Evolutionary conservation across 1,140 invertebrate genomes (phyloP), one percentile per base, ranked within the genome.

Genomic region (Drepana arcuata): DNA sequence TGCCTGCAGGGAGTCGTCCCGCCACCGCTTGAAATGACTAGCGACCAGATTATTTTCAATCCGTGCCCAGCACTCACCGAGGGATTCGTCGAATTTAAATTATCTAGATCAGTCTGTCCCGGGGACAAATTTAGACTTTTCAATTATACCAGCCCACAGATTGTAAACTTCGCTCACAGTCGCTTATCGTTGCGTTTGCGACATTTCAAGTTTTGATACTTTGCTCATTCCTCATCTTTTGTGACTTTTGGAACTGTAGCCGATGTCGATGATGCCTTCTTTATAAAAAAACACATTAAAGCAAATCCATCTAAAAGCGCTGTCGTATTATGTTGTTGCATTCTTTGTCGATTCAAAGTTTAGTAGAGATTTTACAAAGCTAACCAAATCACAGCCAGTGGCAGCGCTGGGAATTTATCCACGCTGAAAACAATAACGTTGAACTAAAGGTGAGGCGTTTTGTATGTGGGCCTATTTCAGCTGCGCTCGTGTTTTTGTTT

Each of bases 61-160:
- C 62, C 60, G 49, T 66, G 63, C 49, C 25, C 32, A 32, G 44
- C 48, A 34, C 27, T 23, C 30, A 21, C n/a, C 15, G 45, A 58
- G 46, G 67, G 64, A 55, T 69, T 72, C 56, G 61, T 65, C 63
- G 67, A 64, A 54, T 65, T 68, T 71, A 66, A 66, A 65, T 70
- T 71, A 71, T 69, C 55, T 63, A 57, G 60, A 51, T 56, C 52
- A 57, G 41, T 59, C 42, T 63, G 30, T 40, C 50, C 49, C n/a
- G 32, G 40, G 48, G 47, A 55, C 42, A 36, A n/a, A n/a, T n/a
- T 51, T 39, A 67, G 63, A 64, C 61, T 51, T 67, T 63, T 71
- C 65, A 71, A 74, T 74, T 74, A 71, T 45, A 35, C 38, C 35
- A 40, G 38, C 41, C 53, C n/a, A n/a, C 43, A 48, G 52, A 60